phyloP scores from a whole-genome alignment of 23 tunicate genomes.

The Styela clava region DNA sequence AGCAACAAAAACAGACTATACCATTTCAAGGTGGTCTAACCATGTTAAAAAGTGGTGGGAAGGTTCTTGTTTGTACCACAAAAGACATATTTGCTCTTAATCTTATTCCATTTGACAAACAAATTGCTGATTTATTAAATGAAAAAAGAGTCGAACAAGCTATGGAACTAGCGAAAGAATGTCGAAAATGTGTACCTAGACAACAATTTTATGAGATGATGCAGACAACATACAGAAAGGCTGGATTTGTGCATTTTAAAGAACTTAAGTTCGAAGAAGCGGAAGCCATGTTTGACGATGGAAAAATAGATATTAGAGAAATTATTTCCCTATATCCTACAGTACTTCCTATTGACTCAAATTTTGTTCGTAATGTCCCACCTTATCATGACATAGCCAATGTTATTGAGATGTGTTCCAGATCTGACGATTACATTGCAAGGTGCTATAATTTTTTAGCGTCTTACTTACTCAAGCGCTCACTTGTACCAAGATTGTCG shows the following conservation, averaged over 20 bases:
- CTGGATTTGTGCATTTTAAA: slow-evolving; percentile 62
- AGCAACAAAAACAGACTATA: slow-evolving; percentile 69
- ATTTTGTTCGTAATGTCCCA: slow-evolving; percentile 44
- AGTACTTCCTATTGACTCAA: slow-evolving; percentile 21
- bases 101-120: slow-evolving; percentile 60
- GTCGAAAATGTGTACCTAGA: slow-evolving; percentile 27
- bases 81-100: slow-evolving; percentile 70
- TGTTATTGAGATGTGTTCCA: slow-evolving; percentile 45
- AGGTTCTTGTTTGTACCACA: slow-evolving; percentile 58
- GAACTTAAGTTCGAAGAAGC: slow-evolving; percentile 55
- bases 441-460: slow-evolving; percentile 57
- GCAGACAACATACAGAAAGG: slow-evolving; percentile 45
- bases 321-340: slow-evolving; percentile 57
- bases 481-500: neutral
- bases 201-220: slow-evolving; percentile 31
- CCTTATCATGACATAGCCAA: slow-evolving; percentile 38
- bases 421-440: slow-evolving; percentile 32
- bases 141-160: slow-evolving; percentile 60
- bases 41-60: slow-evolving; percentile 25
- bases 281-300: slow-evolving; percentile 38
- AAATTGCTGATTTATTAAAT: slow-evolving; percentile 36
- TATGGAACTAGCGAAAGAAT: slow-evolving; percentile 39
- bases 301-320: slow-evolving; percentile 75
- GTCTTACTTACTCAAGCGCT: neutral
- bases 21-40: slow-evolving; percentile 64